Percentiles rank a stretch among this genome's conserved stretches.
Conservation (phyloP, 2,888 invertebrate species). For the Eupithecia pulchellata region DNA sequence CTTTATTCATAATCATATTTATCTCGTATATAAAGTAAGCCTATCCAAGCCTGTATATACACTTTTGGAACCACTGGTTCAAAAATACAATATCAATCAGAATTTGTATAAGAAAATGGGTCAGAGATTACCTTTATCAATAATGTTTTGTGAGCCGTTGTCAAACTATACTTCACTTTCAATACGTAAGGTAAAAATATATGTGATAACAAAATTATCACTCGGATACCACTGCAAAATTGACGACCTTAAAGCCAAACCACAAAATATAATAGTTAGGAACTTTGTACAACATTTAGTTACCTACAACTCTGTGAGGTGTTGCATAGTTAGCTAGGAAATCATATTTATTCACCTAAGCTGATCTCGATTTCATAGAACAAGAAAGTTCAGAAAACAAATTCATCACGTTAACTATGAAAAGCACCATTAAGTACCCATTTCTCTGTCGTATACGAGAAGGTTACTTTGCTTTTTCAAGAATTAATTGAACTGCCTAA, state of each 20-base stretch:
- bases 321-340: background rate
- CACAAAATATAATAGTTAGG: too few relatives aligned
- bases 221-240: background rate
- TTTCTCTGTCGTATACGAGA: too few relatives aligned
- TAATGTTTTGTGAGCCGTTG: conserved; percentile 32
- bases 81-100: background rate
- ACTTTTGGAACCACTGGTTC: background rate
- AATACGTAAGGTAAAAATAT: conserved; percentile 26
- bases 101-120: conserved; percentile 47
- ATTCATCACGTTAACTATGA: background rate
- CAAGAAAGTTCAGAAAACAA: background rate
- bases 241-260: conserved; percentile 14
- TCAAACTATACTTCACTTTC: conserved; percentile 32
- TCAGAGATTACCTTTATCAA: conserved; percentile 48
- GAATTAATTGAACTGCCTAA: too few relatives aligned
- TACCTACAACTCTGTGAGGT: background rate
- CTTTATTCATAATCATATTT: background rate
- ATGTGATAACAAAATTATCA: conserved; percentile 18
- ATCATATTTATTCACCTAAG: background rate
- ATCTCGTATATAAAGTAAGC: background rate
- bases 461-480: background rate
- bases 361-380: background rate
- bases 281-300: background rate
- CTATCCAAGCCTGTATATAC: background rate
- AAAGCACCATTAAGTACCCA: background rate